phyloP scores from a whole-genome alignment of 2,113 vertebrate genomes.

The Diphyllodes magnificus region DNA sequence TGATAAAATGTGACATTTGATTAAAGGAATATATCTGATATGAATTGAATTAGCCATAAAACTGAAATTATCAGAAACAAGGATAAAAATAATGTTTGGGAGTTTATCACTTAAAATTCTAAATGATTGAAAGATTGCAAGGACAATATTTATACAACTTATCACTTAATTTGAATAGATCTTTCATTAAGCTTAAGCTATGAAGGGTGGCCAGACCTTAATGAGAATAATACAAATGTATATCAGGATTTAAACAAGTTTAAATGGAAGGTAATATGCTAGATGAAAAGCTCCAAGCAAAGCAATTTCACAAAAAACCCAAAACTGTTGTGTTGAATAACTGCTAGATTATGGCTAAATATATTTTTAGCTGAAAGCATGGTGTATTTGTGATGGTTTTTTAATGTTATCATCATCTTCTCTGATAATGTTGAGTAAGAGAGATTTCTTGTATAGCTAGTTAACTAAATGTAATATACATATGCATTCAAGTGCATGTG shows the following conservation, averaged over 20 bases:
- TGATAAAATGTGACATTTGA: conserved; percentile 6
- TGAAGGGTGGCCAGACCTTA: background rate
- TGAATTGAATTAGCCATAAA: background rate
- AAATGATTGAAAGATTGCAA: background rate
- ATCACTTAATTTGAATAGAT: background rate
- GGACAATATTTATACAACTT: background rate
- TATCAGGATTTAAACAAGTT: conserved; percentile 26
- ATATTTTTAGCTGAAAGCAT: conserved; percentile 32
- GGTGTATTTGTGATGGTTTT: conserved; percentile 2
- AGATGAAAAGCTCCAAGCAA: conserved; percentile 30
- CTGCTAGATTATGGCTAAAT: conserved; percentile 6
- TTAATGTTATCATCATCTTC: conserved; percentile 15
- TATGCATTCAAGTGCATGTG: background rate
- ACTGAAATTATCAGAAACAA: background rate
- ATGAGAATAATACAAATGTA: conserved; percentile 21
- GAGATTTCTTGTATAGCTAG: conserved; percentile 13
- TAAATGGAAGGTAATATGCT: conserved; percentile 14
- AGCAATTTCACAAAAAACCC: conserved; percentile 8
- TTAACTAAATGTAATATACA: conserved; percentile 1
- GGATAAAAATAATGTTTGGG: background rate
- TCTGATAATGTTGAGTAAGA: conserved; percentile 4
- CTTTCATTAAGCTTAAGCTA: conserved; percentile 4
- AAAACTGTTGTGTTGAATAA: background rate
- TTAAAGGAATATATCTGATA: background rate
- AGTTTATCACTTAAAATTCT: background rate